Conservation (phyloP, 2,797 vertebrate genomes). For the Sebastes cheni region DNA sequence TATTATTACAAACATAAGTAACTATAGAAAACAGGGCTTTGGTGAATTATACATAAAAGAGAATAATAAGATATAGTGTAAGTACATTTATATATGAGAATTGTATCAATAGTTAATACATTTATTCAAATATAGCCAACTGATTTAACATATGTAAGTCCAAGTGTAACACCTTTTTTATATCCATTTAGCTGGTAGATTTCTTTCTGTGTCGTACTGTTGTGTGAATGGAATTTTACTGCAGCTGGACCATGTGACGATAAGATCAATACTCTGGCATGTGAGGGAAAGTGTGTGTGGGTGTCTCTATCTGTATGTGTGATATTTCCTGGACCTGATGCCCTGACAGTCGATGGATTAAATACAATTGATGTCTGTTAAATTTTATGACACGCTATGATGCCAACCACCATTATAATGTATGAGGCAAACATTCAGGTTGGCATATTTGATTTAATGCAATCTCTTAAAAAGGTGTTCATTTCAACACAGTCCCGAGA, state of each 20-base stretch:
- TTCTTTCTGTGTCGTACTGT: slow-evolving; percentile 14
- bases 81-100: not conserved
- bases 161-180: not conserved
- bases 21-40: not conserved
- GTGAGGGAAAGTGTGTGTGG: slow-evolving; percentile 34
- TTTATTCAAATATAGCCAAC: not conserved
- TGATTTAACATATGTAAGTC: not conserved
- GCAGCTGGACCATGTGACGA: slow-evolving; percentile 55
- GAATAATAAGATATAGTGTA: not conserved
- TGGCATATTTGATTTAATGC: not conserved
- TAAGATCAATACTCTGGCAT: slow-evolving; percentile 63
- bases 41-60: not conserved
- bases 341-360: not conserved
- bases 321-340: slow-evolving; percentile 2
- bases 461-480: not conserved
- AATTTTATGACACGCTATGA: not conserved
- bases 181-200: not conserved
- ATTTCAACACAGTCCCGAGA: not conserved
- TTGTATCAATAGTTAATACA: not conserved
- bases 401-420: not conserved
- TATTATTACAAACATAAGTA: not conserved
- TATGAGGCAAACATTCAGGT: not conserved
- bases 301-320: slow-evolving; percentile 7
- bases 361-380: not conserved
- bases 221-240: slow-evolving; percentile 70